Evolutionary conservation across 2,113 vertebrate species (phyloP).

Genomic region (Chunga burmeisteri): DNA sequence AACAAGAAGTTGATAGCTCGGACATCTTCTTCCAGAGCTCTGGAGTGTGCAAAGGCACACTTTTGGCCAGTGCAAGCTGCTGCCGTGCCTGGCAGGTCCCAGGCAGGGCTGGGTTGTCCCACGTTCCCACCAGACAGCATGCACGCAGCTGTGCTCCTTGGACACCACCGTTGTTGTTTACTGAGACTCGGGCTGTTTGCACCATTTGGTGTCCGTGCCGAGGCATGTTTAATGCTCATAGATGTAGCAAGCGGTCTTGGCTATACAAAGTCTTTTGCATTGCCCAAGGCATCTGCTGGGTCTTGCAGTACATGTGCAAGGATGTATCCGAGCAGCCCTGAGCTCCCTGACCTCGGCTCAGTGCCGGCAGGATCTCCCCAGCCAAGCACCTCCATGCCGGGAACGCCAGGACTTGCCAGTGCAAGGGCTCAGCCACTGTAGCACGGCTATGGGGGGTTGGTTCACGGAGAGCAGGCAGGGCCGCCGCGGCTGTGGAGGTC

Average conservation of each 20-base stretch:
- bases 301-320: not conserved
- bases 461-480: not conserved
- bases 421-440: not conserved
- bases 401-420: not conserved
- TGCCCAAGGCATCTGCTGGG: not conserved
- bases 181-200: not conserved
- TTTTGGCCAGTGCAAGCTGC: not conserved
- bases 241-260: not conserved
- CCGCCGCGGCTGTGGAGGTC: accelerated
- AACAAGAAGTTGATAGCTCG: not conserved
- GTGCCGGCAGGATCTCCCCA: not conserved
- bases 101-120: not conserved
- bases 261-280: not conserved
- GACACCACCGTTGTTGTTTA: not conserved
- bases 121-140: not conserved
- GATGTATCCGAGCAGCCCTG: not conserved
- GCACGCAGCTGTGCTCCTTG: accelerated
- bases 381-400: not conserved
- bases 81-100: not conserved
- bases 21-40: not conserved
- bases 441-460: not conserved
- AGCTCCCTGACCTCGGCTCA: not conserved
- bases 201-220: accelerated
- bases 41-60: not conserved
- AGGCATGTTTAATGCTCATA: not conserved